phyloP scores from a whole-genome alignment of 2,888 invertebrate genomes.

The Phengaris alcon region DNA sequence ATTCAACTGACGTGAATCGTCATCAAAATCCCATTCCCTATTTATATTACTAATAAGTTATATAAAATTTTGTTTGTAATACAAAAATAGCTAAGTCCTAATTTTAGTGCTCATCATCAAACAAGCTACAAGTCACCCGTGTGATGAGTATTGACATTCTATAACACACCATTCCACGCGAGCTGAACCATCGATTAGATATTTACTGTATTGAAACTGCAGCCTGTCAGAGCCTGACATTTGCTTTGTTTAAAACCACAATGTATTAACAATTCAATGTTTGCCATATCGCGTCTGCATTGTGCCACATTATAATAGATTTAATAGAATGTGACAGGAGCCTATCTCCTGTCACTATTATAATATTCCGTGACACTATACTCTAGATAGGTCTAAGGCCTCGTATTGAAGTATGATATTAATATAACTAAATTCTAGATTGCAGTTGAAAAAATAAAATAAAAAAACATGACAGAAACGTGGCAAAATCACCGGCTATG shows the following conservation, averaged over 20 bases:
- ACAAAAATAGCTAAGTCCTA: constrained; percentile 30
- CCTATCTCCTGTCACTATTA: too few relatives aligned
- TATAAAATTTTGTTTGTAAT: too few relatives aligned
- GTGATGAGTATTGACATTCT: constrained; percentile 21
- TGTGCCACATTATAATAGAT: constrained; percentile 23
- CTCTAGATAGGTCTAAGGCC: neutral
- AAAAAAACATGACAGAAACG: too few relatives aligned
- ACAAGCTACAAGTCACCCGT: constrained; percentile 14
- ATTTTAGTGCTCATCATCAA: neutral
- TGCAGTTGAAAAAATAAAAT: too few relatives aligned
- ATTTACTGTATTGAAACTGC: constrained; percentile 27
- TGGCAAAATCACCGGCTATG: too few relatives aligned
- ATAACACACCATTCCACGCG: constrained; percentile 17
- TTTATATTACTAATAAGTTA: too few relatives aligned
- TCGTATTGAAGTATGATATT: too few relatives aligned
- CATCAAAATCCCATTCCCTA: too few relatives aligned
- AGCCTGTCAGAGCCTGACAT: constrained; percentile 19
- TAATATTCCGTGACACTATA: neutral
- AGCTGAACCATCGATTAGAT: constrained; percentile 23
- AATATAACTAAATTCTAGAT: too few relatives aligned
- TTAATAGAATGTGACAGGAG: constrained; percentile 16
- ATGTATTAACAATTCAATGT: constrained; percentile 10
- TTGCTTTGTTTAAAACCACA: constrained; percentile 23
- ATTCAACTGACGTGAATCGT: too few relatives aligned
- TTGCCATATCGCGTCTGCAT: constrained; percentile 20